Conservation (phyloP, 2,797 vertebrate species). For the Malurus splendens region DNA sequence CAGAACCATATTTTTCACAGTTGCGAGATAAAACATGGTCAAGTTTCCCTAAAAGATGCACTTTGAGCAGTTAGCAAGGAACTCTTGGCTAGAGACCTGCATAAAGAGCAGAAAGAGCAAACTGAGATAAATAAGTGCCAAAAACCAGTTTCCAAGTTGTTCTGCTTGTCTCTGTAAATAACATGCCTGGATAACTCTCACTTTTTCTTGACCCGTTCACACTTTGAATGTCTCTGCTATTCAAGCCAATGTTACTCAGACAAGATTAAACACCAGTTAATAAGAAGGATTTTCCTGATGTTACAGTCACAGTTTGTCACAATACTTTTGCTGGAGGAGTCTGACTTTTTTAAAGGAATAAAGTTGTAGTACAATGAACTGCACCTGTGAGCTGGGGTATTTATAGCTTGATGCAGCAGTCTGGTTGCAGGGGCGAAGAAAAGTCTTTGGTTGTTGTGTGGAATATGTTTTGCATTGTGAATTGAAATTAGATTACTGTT, state of each 20-base stretch:
- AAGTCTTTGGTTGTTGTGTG: not conserved
- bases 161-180: not conserved
- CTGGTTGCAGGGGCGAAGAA: not conserved
- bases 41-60: not conserved
- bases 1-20: not conserved
- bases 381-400: not conserved
- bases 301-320: not conserved
- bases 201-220: not conserved
- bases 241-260: not conserved
- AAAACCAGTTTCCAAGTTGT: not conserved
- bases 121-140: not conserved
- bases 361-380: not conserved
- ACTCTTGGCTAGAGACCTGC: not conserved
- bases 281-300: not conserved
- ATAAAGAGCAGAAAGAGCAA: not conserved
- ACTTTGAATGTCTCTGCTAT: not conserved
- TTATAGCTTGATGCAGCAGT: not conserved
- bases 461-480: not conserved
- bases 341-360: not conserved
- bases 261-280: not conserved
- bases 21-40: not conserved
- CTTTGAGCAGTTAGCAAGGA: not conserved
- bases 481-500: not conserved
- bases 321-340: not conserved
- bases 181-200: not conserved